Percentiles rank a stretch among this genome's conserved stretches.
Conservation (phyloP, 2,113 vertebrate species). For the Pygoscelis adeliae region DNA sequence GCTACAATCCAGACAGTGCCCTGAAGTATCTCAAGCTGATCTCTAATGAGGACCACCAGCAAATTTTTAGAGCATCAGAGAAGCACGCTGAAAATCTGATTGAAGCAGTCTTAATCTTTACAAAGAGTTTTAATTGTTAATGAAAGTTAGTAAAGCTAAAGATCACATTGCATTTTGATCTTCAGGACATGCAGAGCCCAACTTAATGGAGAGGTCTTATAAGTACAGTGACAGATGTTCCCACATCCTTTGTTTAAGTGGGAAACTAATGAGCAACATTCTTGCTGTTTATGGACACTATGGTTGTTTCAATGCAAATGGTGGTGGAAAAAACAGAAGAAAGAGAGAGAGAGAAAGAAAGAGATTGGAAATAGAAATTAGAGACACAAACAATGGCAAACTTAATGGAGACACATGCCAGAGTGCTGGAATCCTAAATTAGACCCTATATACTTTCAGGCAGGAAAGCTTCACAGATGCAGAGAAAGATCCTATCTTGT, state of each 20-base stretch:
- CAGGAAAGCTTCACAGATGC: slow-evolving; percentile 25
- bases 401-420: not conserved
- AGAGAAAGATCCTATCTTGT: slow-evolving; percentile 20
- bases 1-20: not conserved
- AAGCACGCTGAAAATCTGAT: not conserved
- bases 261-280: slow-evolving; percentile 29
- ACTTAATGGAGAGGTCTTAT: slow-evolving; percentile 59
- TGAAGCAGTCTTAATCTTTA: not conserved
- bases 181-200: not conserved
- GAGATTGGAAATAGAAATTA: not conserved
- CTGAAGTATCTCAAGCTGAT: not conserved
- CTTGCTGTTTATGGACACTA: not conserved
- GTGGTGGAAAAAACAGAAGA: not conserved
- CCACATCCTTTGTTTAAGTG: slow-evolving; percentile 22
- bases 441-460: not conserved
- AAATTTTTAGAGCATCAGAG: not conserved
- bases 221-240: slow-evolving; percentile 69
- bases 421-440: not conserved
- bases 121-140: not conserved
- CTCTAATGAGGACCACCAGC: not conserved
- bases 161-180: not conserved
- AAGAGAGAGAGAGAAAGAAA: not conserved
- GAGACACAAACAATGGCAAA: not conserved
- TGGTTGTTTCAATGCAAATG: not conserved
- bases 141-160: not conserved